Evolutionary conservation across 2,888 invertebrate genomes (phyloP).

Genomic region (Cephalotes varians): DNA sequence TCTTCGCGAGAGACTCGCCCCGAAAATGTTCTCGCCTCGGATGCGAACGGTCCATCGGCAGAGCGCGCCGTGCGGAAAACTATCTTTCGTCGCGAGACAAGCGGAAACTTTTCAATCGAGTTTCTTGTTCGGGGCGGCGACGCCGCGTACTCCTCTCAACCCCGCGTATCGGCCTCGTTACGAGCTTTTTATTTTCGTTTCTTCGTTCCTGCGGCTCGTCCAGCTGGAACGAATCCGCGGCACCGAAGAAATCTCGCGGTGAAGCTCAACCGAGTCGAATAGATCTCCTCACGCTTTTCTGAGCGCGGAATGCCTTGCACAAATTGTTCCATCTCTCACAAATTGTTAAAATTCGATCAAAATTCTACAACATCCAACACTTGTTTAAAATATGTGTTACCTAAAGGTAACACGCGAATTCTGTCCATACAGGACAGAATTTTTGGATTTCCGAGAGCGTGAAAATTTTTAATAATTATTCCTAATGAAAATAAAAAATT

Average conservation of each 20-base stretch:
- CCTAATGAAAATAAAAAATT: background rate
- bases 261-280: constrained; percentile 55
- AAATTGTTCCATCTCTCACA: background rate
- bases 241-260: constrained; percentile 26
- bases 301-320: background rate
- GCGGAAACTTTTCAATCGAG: constrained; percentile 74
- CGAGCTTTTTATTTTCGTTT: constrained; percentile 56
- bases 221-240: constrained; percentile 26
- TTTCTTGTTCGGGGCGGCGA: constrained; percentile 58
- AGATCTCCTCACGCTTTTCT: constrained; percentile 40
- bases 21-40: constrained; percentile 59
- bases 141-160: background rate
- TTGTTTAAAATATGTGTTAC: background rate
- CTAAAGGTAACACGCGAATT: background rate
- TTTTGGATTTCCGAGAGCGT: background rate
- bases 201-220: constrained; percentile 33
- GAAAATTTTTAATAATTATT: background rate
- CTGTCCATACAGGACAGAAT: background rate
- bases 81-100: constrained; percentile 63
- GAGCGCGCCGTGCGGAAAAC: constrained; percentile 63
- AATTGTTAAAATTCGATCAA: constrained; percentile 1
- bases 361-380: background rate
- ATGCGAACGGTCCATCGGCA: constrained; percentile 57
- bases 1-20: constrained; percentile 41
- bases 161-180: constrained; percentile 23